Conservation (phyloP, 2,113 vertebrate genomes). For the Pygoscelis antarcticus region DNA sequence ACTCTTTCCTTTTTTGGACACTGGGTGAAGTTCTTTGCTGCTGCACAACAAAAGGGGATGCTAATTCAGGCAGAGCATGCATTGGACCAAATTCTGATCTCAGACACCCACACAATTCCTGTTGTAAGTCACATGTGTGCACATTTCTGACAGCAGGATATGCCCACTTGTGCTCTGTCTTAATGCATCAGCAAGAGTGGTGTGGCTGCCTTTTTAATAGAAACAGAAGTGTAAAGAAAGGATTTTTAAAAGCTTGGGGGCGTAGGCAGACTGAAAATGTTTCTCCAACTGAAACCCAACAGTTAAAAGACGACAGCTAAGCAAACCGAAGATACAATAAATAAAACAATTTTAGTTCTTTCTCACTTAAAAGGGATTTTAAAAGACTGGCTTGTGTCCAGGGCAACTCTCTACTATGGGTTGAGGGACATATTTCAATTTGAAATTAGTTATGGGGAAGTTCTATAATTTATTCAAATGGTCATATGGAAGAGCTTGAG, state of each 20-base stretch:
- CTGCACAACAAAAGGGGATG: not conserved
- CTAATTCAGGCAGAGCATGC: not conserved
- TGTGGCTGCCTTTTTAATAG: not conserved
- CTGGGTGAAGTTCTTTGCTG: not conserved
- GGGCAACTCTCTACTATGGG: slow-evolving; percentile 19
- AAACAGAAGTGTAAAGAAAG: not conserved
- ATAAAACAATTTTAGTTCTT: not conserved
- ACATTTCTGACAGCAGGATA: not conserved
- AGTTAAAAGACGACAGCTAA: not conserved
- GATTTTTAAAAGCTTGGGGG: not conserved
- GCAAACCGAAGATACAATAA: not conserved
- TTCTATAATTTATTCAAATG: slow-evolving; percentile 61
- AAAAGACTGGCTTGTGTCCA: slow-evolving; percentile 50
- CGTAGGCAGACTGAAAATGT: not conserved
- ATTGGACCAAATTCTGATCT: not conserved
- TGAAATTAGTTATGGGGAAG: slow-evolving; percentile 68
- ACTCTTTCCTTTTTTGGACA: not conserved
- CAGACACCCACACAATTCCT: slow-evolving; percentile 15
- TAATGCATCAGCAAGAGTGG: not conserved
- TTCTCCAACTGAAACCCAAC: not conserved
- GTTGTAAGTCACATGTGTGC: not conserved
- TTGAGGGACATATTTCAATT: slow-evolving; percentile 59
- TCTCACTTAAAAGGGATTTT: slow-evolving; percentile 59
- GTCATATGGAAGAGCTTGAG: slow-evolving; percentile 48
- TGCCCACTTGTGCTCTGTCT: not conserved